Percentiles rank a stretch among this genome's conserved stretches.
Evolutionary conservation across 2,113 vertebrate species (phyloP).

Genomic region (Ammodramus savannarum): DNA sequence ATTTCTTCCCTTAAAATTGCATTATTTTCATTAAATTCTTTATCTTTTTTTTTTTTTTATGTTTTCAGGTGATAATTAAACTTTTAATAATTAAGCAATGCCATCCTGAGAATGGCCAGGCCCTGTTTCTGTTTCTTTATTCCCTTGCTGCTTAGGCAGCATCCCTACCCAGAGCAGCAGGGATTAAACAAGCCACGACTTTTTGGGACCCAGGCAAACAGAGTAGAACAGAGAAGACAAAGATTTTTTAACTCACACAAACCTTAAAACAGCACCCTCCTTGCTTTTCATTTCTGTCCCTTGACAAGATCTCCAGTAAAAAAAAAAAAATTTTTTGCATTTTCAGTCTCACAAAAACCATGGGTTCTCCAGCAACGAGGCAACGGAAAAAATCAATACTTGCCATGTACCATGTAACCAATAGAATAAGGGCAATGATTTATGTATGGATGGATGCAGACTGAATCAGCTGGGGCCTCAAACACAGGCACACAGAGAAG

Average conservation of each 20-base stretch:
- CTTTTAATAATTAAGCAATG: conserved; percentile 31
- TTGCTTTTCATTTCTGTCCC: conserved; percentile 45
- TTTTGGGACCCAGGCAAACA: conserved; percentile 25
- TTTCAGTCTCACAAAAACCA: conserved; percentile 81
- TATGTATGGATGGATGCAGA: conserved; percentile 92
- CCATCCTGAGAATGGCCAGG: not conserved
- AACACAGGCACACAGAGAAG: conserved; percentile 71
- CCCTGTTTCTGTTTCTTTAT: not conserved
- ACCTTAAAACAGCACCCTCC: conserved; percentile 1
- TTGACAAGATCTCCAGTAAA: conserved; percentile 52
- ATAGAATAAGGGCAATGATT: conserved; percentile 98
- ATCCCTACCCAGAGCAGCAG: not conserved
- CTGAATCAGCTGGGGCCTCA: conserved; percentile 89
- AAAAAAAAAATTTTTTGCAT: conserved; percentile 10
- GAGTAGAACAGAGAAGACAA: not conserved
- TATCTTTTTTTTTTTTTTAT: not conserved
- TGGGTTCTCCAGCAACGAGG: conserved; percentile 90
- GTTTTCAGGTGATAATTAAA: conserved; percentile 42
- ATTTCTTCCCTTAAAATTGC: not conserved
- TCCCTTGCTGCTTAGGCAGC: not conserved
- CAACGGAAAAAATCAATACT: conserved; percentile 92
- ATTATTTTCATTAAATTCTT: not conserved
- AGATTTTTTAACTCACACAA: conserved; percentile 12
- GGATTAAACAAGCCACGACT: conserved; percentile 17
- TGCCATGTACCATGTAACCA: conserved; percentile 96